These are phyloP conservation scores for Mesembrinibis cayennensis DNA, from an alignment of 2,113 vertebrate species.

Conservation along the genomic window DNA sequence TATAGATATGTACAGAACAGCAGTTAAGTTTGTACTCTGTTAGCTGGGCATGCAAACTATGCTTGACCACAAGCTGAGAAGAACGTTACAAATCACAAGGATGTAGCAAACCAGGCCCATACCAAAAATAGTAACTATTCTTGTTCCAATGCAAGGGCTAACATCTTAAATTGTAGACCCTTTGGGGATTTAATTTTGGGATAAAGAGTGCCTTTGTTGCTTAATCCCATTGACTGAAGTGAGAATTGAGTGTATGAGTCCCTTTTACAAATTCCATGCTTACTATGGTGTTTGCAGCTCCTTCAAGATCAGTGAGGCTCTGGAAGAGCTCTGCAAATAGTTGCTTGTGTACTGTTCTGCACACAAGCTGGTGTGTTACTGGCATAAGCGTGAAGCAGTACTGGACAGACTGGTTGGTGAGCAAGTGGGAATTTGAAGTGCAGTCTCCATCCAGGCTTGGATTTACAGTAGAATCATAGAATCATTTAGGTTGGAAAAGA, in stretches of 20 bases:
- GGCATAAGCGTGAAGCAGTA: not conserved
- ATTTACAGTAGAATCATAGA: not conserved
- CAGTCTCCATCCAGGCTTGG: not conserved
- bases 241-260: not conserved
- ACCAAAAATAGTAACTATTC: not conserved
- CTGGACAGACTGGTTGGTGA: not conserved
- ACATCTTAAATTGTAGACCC: not conserved
- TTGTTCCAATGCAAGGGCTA: not conserved
- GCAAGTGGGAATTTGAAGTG: accelerated
- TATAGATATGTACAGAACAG: not conserved
- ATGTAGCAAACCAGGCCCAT: not conserved
- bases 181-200: not conserved
- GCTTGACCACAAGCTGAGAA: not conserved
- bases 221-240: not conserved
- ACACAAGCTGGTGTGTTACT: not conserved
- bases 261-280: not conserved
- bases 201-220: not conserved
- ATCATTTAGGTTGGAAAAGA: too few relatives aligned
- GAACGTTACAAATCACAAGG: not conserved
- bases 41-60: not conserved
- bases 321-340: not conserved
- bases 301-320: not conserved
- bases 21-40: not conserved
- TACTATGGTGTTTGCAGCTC: not conserved
- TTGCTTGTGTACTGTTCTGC: not conserved